Evolutionary conservation across 2,113 vertebrate genomes (phyloP).

Genomic region (Daboia siamensis): DNA sequence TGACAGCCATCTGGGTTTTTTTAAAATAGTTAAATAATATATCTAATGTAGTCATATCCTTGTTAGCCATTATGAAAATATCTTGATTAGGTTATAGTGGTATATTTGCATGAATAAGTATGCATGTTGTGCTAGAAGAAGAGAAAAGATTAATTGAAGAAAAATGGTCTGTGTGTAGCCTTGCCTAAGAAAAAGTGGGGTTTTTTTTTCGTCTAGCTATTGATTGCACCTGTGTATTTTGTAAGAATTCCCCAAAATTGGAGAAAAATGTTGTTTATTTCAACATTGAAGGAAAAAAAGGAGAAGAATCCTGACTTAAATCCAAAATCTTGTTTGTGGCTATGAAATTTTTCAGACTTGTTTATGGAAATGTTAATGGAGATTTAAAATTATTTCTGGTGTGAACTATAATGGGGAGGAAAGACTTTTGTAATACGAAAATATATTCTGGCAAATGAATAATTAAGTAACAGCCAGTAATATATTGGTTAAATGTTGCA

Average conservation of each 20-base stretch:
- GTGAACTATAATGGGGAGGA: not conserved
- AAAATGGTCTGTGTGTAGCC: not conserved
- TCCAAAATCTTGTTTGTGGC: not conserved
- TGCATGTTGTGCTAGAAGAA: not conserved
- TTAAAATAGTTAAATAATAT: not conserved
- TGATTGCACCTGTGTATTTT: conserved; percentile 35
- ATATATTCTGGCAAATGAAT: not conserved
- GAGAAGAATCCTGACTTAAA: not conserved
- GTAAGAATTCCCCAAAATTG: conserved; percentile 36
- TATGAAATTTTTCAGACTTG: not conserved
- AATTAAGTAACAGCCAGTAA: not conserved
- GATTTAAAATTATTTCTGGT: not conserved
- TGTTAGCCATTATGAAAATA: not conserved
- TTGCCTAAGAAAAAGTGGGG: conserved; percentile 12
- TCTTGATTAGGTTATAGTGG: not conserved
- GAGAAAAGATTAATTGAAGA: not conserved
- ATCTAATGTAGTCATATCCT: not conserved
- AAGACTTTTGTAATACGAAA: not conserved
- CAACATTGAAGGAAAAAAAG: not conserved
- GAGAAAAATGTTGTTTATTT: not conserved
- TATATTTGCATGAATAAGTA: not conserved
- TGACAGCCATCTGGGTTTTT: not conserved
- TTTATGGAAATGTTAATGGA: not conserved
- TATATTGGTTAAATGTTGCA: not conserved
- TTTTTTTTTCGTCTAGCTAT: not conserved